phyloP scores from a whole-genome alignment of 1,140 invertebrate species.

The Manduca sexta region DNA sequence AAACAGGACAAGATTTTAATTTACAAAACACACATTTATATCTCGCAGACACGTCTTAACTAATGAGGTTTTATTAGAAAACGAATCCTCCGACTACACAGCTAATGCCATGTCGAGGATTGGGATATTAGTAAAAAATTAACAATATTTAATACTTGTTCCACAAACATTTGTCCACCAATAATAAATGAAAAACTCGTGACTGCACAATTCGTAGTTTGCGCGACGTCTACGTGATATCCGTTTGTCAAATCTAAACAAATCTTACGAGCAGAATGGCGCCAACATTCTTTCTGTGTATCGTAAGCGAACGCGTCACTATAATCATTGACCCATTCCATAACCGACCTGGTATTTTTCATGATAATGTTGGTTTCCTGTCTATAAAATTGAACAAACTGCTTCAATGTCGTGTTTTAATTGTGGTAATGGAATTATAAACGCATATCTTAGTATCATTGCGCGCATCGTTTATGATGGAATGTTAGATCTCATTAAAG shows the following conservation, averaged over 20 bases:
- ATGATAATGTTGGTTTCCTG: slow-evolving; percentile 53
- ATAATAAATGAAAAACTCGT: slow-evolving; percentile 39
- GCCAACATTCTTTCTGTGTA: slow-evolving; percentile 39
- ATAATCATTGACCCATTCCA: slow-evolving; percentile 37
- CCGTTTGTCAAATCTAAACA: slow-evolving; percentile 38
- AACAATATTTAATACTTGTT: neutral
- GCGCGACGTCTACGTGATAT: slow-evolving; percentile 35
- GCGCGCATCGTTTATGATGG: slow-evolving; percentile 23
- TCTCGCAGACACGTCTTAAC: too few species aligned
- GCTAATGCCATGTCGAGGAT: too few species aligned
- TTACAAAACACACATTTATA: too few species aligned
- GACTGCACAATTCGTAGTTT: slow-evolving; percentile 40
- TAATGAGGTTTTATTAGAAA: too few species aligned
- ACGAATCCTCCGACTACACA: too few species aligned
- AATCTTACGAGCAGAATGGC: slow-evolving; percentile 36
- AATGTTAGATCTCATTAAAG: slow-evolving; percentile 21
- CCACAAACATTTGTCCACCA: slow-evolving; percentile 18
- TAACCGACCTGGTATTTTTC: slow-evolving; percentile 37
- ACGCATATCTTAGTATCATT: too few species aligned
- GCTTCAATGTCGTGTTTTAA: slow-evolving; percentile 63
- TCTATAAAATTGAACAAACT: slow-evolving; percentile 59
- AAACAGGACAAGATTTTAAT: neutral
- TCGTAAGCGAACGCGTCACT: slow-evolving; percentile 11
- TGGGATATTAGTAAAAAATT: too few species aligned
- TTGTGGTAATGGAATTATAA: slow-evolving; percentile 36